Base-by-base conservation (phyloP, 2,888 invertebrate genomes). In the Cheilosia scutellata region DNA sequence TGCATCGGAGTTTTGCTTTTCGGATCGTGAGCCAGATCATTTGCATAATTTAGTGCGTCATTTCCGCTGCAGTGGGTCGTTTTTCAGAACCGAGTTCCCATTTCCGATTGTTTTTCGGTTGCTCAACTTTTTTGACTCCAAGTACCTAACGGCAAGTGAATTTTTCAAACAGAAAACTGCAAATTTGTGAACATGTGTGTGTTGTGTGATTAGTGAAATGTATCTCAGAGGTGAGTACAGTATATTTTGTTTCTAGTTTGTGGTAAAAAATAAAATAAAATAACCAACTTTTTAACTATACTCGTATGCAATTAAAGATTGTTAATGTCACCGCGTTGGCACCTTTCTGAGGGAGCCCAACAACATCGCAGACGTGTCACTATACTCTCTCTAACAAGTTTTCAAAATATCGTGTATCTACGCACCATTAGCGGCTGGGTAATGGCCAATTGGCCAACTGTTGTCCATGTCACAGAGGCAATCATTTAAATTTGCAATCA, bases 401-500 rank as follows among this genome's bases (percentile, higher is more conserved):
- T 27, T 27, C n/a, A 49, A 42, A 13, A 49, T 42, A 42, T 47
- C 68, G n/a, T n/a, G 55, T 65, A 75, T 53, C 60, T 63, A 80
- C 80, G 75, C 80, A 84, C 84, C 75, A 80, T 84, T 80, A 75
- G 70, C 65, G 57, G 47, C 62, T 51, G 80, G 70, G 70, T 84
- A 84, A 84, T 84, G 84, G 80, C 60, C 80, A 84, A 84, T 84
- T 84, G 84, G 75, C 75, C 75, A 84, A 80, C 65, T 25, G 84
- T 80, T 84, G 84, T 84, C 76, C 75, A 68, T 84, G 84, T 84
- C 84, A 84, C 70, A 42, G 75, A 71, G 65, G 84, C 84, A 84
- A 80, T 84, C 84, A 84, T 84, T 84, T 84, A 80, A 84, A 84
- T 84, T 84, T 57, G 84, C 84, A 84, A 84, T 84, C 84, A 84